These are phyloP conservation scores for Meta bourneti DNA, from an alignment of 2,888 invertebrate genomes.

Conservation along the genomic window DNA sequence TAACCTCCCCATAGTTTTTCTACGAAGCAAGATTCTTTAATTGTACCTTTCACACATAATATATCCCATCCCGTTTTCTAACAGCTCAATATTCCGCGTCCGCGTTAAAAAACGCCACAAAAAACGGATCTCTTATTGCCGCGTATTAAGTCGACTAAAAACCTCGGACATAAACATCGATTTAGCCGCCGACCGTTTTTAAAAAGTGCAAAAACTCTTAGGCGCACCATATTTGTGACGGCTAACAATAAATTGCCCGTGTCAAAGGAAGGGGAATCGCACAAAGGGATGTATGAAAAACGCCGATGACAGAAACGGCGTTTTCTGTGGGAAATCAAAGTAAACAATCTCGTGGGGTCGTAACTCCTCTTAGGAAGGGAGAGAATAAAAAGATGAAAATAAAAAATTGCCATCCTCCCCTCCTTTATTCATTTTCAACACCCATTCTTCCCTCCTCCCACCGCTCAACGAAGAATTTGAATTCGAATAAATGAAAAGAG, in stretches of 20 bases:
- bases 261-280: conserved; percentile 23
- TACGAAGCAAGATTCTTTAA: too few relatives aligned
- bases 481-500: conserved; percentile 20
- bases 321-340: conserved; percentile 63
- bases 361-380: conserved; percentile 29
- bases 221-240: conserved; percentile 41
- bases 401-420: conserved; percentile 14
- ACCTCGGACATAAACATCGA: conserved; percentile 27
- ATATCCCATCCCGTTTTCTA: too few relatives aligned
- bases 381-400: conserved; percentile 23
- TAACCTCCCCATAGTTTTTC: too few relatives aligned
- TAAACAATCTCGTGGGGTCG: conserved; percentile 51
- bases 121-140: too few relatives aligned
- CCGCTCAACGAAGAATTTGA: conserved; percentile 37
- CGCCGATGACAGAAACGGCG: conserved; percentile 37
- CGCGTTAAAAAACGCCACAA: too few relatives aligned
- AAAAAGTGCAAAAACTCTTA: conserved; percentile 22
- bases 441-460: not conserved
- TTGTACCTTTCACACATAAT: too few relatives aligned
- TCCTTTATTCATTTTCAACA: too few relatives aligned
- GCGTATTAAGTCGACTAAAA: too few relatives aligned
- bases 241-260: conserved; percentile 41
- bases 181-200: conserved; percentile 24
- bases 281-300: conserved; percentile 40
- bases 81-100: too few relatives aligned